Base-by-base conservation (phyloP, 2,888 invertebrate species). In the Polylopha cassiicola region DNA sequence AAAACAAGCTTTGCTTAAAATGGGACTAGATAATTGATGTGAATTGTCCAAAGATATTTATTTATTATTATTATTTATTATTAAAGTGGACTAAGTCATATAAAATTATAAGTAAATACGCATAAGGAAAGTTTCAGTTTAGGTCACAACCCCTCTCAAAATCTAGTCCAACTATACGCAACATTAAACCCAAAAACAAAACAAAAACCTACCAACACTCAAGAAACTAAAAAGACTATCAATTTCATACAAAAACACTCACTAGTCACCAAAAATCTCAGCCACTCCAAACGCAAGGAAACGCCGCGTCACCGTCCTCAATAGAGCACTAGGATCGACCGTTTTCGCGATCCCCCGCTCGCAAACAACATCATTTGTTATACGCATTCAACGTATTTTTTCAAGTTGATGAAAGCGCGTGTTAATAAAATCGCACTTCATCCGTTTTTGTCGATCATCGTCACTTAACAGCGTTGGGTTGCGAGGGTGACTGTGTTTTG, bases 331-430 rank as follows among this genome's bases (percentile, higher is more conserved):
- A 34, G 26, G 30, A 32, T 4, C 34, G 9, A 23, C 38, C 28
- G 38, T 43, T 38, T 37, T 37, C 31, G 27, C 44, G 45, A 54
- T 53, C 55, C 65, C 62, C 58, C 62, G 66, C 66, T 44, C 47
- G 63, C 78, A 72, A 81, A 84, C 84, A 82, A 84, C 81, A 84
- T 84, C 84, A 82, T 85, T 84, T 85, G 84, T 85, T 82, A 85
- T 60, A 56, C 55, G 58, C 70, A 69, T 68, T 77, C 72, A 75
- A 63, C 71, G 73, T 71, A 77, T 80, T 75, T 77, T 77, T 75
- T 71, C 66, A 61, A 64, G 65, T 68, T 73, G 73, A 75, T 77
- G 78, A 77, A 74, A 79, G 79, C 70, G 61, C 58, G 69, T 77
- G 82, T 81, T 85, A 78, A 82, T 82, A 85, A 81, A 84, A 82